These are phyloP conservation scores for Silurus asotus DNA, from an alignment of 2,113 vertebrate genomes.

Conservation along the genomic window DNA sequence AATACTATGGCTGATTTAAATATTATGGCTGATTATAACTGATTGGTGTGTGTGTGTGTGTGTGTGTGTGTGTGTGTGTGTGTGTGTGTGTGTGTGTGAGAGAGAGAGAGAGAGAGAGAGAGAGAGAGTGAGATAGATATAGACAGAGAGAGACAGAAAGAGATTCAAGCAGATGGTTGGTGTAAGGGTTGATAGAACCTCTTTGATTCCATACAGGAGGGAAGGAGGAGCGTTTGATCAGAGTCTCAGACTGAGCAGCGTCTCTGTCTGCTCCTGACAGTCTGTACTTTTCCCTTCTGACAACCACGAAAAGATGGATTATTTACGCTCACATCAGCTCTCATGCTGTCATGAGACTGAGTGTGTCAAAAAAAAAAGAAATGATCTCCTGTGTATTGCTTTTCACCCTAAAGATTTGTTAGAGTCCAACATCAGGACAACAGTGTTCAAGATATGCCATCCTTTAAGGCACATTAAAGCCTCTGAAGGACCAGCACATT, in stretches of 20 bases:
- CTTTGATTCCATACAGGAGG: conserved; percentile 39
- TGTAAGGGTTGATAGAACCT: conserved; percentile 24
- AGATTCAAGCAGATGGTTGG: not conserved
- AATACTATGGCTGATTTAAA: too few species aligned
- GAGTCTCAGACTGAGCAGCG: conserved; percentile 8
- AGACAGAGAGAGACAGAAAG: too few species aligned
- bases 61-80: too few species aligned
- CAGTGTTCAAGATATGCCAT: not conserved
- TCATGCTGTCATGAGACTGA: not conserved
- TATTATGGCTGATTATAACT: too few species aligned
- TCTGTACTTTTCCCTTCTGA: conserved; percentile 13
- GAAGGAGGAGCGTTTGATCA: conserved; percentile 39
- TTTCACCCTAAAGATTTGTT: conserved; percentile 12
- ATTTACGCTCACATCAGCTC: conserved; percentile 34
- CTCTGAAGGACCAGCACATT: conserved; percentile 24
- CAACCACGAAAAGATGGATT: conserved; percentile 29
- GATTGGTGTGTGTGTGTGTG: too few species aligned
- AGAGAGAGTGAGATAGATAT: not conserved
- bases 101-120: conserved; percentile 22
- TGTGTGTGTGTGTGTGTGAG: conserved; percentile 10
- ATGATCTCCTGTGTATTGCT: not conserved
- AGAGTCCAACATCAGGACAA: not conserved
- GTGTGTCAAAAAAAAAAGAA: not conserved
- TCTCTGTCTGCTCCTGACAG: conserved; percentile 33
- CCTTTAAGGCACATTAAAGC: not conserved